Conservation (phyloP, 2,888 invertebrate species). For the Glyphotaelius pellucidus region DNA sequence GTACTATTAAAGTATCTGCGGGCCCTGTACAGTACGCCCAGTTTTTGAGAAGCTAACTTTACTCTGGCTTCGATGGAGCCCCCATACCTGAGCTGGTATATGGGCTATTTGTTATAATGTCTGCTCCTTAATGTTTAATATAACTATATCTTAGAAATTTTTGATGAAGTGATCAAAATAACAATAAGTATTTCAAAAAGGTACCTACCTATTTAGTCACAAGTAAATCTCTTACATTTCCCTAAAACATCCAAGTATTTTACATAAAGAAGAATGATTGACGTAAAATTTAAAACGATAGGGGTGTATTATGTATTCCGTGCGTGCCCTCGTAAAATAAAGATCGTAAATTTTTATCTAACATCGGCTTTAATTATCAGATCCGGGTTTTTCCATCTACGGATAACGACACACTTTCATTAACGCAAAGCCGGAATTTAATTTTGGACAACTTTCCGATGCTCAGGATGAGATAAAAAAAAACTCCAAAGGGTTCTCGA, state of each 20-base stretch:
- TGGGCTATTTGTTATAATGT: no score
- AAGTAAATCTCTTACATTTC: neutral
- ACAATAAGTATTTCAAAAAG: no score
- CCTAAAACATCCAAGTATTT: neutral
- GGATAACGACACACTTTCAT: conserved; percentile 53
- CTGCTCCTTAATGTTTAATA: no score
- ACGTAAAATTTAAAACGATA: neutral
- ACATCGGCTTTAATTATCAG: conserved; percentile 44
- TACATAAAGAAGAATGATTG: neutral
- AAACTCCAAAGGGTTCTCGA: conserved; percentile 13
- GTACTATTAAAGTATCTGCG: no score
- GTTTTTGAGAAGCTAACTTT: no score
- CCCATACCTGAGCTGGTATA: no score
- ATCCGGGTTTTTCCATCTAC: conserved; percentile 30
- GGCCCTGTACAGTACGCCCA: no score
- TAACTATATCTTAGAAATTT: no score
- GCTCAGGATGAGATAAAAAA: conserved; percentile 41
- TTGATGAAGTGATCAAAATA: no score
- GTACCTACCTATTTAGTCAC: neutral
- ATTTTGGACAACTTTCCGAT: conserved; percentile 52
- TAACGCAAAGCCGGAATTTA: conserved; percentile 51
- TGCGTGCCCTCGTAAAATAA: conserved; percentile 27
- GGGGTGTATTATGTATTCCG: neutral
- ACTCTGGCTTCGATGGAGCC: no score
- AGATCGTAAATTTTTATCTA: conserved; percentile 48